Conservation (phyloP, 2,797 vertebrate genomes). For the Karalla daura region DNA sequence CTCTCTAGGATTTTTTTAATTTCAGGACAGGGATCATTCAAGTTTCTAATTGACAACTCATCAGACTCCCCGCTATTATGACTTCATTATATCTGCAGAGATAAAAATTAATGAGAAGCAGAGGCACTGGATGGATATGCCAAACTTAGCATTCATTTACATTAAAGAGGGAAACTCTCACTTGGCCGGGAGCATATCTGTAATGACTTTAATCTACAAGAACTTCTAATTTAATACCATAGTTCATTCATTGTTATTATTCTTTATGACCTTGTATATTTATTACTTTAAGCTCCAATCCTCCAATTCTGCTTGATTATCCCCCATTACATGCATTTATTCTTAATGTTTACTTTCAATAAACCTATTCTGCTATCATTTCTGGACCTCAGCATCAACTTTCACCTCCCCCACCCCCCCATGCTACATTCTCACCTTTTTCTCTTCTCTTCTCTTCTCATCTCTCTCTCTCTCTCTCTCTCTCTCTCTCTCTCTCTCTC, state of each 20-base stretch:
- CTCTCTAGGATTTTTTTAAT: conserved; percentile 53
- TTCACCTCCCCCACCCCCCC: conserved; percentile 19
- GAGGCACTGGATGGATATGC: conserved; percentile 75
- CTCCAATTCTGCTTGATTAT: conserved; percentile 50
- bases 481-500: conserved; percentile 35
- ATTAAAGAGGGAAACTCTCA: conserved; percentile 78
- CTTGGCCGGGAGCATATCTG: conserved; percentile 74
- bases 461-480: conserved; percentile 16
- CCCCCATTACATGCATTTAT: conserved; percentile 55
- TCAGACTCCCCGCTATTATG: conserved; percentile 79
- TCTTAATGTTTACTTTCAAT: conserved; percentile 61
- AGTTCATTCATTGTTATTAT: conserved; percentile 78
- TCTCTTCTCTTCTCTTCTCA: conserved; percentile 54
- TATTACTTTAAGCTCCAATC: conserved; percentile 55
- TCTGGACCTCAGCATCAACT: conserved; percentile 29
- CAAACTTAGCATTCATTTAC: conserved; percentile 82
- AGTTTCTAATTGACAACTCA: conserved; percentile 80
- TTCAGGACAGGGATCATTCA: conserved; percentile 76
- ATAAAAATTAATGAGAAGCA: conserved; percentile 83
- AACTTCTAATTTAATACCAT: conserved; percentile 76
- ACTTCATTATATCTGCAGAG: conserved; percentile 81
- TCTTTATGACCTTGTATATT: conserved; percentile 79
- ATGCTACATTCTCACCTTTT: conserved; percentile 29
- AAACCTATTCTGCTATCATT: conserved; percentile 34
- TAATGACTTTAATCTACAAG: conserved; percentile 80